Evolutionary conservation across 2,888 invertebrate genomes (phyloP).

Genomic region (Venusia cambrica): DNA sequence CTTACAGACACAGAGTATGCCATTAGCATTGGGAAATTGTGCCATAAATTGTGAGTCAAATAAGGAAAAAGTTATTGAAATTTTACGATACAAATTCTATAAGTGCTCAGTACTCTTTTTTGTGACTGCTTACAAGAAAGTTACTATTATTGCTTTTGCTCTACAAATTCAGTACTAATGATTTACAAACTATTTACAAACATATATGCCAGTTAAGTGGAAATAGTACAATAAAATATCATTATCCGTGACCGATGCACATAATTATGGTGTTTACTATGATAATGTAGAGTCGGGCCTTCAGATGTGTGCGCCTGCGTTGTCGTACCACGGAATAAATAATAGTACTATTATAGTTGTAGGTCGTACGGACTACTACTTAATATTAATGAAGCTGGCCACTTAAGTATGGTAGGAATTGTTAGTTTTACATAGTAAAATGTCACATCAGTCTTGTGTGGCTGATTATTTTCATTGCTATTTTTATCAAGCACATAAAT

Average conservation of each 20-base stretch:
- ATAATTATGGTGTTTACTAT: constrained; percentile 48
- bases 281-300: constrained; percentile 41
- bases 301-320: constrained; percentile 32
- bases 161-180: constrained; percentile 25
- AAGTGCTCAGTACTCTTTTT: constrained; percentile 8
- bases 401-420: not conserved
- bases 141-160: constrained; percentile 12
- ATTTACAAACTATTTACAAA: constrained; percentile 29
- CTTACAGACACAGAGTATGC: too few species aligned
- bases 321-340: too few species aligned
- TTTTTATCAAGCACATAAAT: too few species aligned
- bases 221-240: constrained; percentile 37
- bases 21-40: too few species aligned
- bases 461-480: too few species aligned
- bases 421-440: not conserved
- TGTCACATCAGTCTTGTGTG: too few species aligned
- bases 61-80: too few species aligned
- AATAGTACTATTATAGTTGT: too few species aligned
- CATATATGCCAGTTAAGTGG: constrained; percentile 33
- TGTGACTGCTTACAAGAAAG: constrained; percentile 1
- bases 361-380: too few species aligned
- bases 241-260: constrained; percentile 39
- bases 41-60: too few species aligned
- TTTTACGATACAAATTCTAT: too few species aligned
- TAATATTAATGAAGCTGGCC: constrained; percentile 9